Percentiles rank a stretch among this genome's conserved stretches.
phyloP scores from a whole-genome alignment of 2,113 vertebrate species.

The Hydrolagus affinis region DNA sequence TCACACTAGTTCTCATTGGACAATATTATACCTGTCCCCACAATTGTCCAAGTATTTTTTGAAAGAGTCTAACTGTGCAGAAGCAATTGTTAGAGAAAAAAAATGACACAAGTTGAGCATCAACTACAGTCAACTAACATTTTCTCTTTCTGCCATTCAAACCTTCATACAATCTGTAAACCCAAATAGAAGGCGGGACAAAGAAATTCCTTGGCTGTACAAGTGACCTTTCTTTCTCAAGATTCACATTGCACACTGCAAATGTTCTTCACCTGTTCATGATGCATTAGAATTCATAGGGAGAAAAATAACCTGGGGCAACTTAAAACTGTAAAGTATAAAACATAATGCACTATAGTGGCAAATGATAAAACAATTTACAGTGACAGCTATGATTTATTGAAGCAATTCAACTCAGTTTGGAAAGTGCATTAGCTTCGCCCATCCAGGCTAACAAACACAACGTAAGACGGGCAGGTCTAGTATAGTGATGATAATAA shows the following conservation, averaged over 20 bases:
- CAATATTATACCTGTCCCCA: too few relatives aligned
- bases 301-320: conserved; percentile 45
- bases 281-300: conserved; percentile 45
- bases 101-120: not conserved
- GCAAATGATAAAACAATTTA: conserved; percentile 56
- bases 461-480: conserved; percentile 45
- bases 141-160: not conserved
- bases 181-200: not conserved
- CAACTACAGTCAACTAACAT: not conserved
- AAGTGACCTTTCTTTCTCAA: conserved; percentile 32
- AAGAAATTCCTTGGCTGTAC: not conserved
- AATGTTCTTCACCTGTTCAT: conserved; percentile 46
- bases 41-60: too few relatives aligned
- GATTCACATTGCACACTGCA: conserved; percentile 38
- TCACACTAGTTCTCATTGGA: too few relatives aligned
- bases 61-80: not conserved
- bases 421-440: conserved; percentile 62
- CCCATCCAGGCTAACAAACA: conserved; percentile 54
- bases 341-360: conserved; percentile 52
- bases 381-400: conserved; percentile 65
- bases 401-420: conserved; percentile 60
- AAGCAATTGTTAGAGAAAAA: not conserved
- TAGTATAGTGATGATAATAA: conserved; percentile 46
- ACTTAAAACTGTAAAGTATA: conserved; percentile 41
- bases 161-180: not conserved